These are phyloP conservation scores for Littorina saxatilis DNA, from an alignment of 1,140 invertebrate species.

Conservation along the genomic window DNA sequence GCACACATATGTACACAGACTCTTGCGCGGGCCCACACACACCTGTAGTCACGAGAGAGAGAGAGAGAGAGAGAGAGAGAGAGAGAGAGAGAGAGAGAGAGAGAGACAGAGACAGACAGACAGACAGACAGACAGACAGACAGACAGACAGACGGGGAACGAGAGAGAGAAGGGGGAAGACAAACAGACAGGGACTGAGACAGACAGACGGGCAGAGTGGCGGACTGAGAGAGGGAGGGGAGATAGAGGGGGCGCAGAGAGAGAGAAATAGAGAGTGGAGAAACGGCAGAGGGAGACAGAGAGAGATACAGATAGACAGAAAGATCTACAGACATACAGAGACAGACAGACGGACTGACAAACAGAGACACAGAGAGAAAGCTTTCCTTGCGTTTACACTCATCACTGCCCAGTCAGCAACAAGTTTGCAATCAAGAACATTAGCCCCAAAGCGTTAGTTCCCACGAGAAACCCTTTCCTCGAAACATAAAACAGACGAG, in stretches of 20 bases:
- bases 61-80: conserved; percentile 6
- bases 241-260: background rate
- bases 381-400: too few species aligned
- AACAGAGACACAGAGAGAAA: too few species aligned
- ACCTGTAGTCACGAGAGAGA: too few species aligned
- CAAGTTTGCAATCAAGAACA: too few species aligned
- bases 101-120: background rate
- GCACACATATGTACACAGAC: too few species aligned
- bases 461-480: too few species aligned
- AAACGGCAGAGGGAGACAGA: background rate
- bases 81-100: background rate
- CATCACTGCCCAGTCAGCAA: too few species aligned
- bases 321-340: too few species aligned
- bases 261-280: background rate
- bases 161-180: background rate
- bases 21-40: too few species aligned
- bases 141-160: background rate
- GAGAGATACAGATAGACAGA: too few species aligned
- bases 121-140: background rate
- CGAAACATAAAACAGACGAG: background rate
- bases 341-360: too few species aligned
- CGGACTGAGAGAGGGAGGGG: background rate
- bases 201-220: background rate
- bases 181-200: background rate
- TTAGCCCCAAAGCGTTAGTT: too few species aligned